Base-by-base conservation (phyloP, 2,113 vertebrate species). In the Cyrtonyx montezumae region DNA sequence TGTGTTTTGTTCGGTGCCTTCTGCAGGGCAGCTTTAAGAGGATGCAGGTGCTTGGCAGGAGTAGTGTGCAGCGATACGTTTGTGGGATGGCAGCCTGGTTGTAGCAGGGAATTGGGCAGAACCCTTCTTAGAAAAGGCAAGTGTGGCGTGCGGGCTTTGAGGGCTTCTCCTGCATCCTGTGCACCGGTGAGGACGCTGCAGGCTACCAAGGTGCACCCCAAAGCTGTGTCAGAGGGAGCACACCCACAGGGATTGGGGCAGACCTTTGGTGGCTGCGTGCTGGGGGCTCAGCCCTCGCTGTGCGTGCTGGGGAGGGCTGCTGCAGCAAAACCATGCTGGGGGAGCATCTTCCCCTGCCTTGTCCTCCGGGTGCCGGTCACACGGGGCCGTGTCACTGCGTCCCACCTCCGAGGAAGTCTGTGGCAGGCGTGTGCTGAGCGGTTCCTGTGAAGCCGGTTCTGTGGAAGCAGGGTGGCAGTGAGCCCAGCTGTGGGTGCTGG, bases 1-100 rank as follows among this genome's bases (percentile, higher is more conserved):
- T 53, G 28, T 32, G 10, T 1, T 1, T 2, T 0, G 2, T 1
- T 37, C 2, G 3, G 6, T 45, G 61, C 49, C 77, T 12, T 8
- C 36, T 0, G 4, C 25, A 58, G 68, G 28, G 40, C 58, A 25
- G 51, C 36, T 23, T 16, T 3, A 5, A 45, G 59, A 0, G 4
- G 65, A 15, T 22, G 71, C 8, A 8, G 68, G 46, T 34, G 63
- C 58, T 58, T 30, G 5, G 55, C 9, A 3, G 67, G 22, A 6
- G 58, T 36, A 26, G 5, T 0, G 20, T 4, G 4, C 42, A 43
- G 70, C 32, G 51, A 1, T 66, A 48, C n/a, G 1, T 42, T 43
- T 2, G 14, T 21, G 56, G 9, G 7, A 0, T 37, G 67, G 22
- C 21, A 5, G 46, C 74, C 2, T 8, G 58, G n/a, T 15, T 7